Evolutionary conservation across 2,113 vertebrate species (phyloP).

Genomic region (Chrysemys picta): DNA sequence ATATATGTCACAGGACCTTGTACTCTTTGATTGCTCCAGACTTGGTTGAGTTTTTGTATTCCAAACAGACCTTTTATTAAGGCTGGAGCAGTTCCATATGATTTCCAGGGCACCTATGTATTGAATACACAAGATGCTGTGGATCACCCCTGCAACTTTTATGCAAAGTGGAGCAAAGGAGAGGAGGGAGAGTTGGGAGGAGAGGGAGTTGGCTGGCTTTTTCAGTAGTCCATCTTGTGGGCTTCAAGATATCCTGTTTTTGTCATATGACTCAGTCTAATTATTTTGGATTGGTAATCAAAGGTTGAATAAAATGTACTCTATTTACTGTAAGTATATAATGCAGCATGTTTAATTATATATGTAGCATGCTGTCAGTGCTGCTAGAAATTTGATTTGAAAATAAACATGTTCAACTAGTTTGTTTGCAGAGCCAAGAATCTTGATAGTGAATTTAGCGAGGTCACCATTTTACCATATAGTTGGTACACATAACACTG

Average conservation of each 20-base stretch:
- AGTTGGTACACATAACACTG: neutral
- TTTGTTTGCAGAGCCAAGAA: neutral
- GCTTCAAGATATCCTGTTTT: neutral
- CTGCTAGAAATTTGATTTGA: neutral
- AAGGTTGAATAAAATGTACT: neutral
- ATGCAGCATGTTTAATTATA: rapidly evolving
- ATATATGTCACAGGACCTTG: neutral
- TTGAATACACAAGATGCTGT: neutral
- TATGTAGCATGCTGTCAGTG: neutral
- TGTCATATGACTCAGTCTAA: neutral
- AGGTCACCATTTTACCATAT: rapidly evolving
- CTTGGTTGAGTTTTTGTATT: neutral
- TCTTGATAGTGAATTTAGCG: neutral
- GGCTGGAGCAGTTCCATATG: neutral
- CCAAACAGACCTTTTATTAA: neutral
- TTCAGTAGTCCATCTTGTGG: neutral
- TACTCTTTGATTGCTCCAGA: neutral
- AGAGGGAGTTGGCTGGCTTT: neutral
- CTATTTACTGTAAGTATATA: neutral
- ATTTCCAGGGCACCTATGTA: neutral
- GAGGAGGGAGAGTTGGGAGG: neutral
- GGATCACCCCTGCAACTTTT: neutral
- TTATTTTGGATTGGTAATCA: neutral
- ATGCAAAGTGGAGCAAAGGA: neutral
- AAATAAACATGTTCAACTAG: neutral